Conservation (phyloP, 2,797 vertebrate genomes). For the Brachyrhaphis roseni region DNA sequence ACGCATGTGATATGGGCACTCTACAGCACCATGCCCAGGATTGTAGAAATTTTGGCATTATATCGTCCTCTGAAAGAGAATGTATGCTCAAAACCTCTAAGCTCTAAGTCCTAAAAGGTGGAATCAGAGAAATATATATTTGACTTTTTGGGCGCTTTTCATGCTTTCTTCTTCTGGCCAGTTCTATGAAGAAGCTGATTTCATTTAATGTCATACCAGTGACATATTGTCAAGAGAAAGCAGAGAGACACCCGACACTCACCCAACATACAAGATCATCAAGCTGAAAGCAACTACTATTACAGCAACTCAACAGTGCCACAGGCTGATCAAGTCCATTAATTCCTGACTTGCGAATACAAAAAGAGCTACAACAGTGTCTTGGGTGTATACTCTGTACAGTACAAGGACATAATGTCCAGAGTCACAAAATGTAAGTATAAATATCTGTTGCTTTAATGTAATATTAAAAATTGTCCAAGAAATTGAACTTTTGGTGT, state of each 20-base stretch:
- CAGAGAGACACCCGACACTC: not conserved
- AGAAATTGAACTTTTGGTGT: not conserved
- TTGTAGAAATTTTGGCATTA: no score
- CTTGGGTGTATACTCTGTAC: not conserved
- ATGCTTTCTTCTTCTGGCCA: not conserved
- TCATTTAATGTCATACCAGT: not conserved
- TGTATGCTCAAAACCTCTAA: no score
- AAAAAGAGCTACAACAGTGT: not conserved
- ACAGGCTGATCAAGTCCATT: not conserved
- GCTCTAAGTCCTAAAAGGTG: no score
- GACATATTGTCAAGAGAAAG: not conserved
- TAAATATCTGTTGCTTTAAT: not conserved
- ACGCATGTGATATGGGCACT: slow-evolving; percentile 49
- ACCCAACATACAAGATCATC: not conserved
- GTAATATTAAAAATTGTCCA: not conserved
- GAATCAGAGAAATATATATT: no score
- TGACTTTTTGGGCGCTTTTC: not conserved
- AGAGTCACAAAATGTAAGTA: not conserved
- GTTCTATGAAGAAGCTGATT: not conserved
- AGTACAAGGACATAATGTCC: not conserved
- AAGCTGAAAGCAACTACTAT: not conserved
- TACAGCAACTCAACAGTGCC: not conserved
- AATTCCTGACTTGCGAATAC: not conserved
- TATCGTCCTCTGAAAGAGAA: no score
- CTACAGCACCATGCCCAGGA: slow-evolving; percentile 48